Conservation (phyloP, 2,113 vertebrate genomes). For the Marmota monax region DNA sequence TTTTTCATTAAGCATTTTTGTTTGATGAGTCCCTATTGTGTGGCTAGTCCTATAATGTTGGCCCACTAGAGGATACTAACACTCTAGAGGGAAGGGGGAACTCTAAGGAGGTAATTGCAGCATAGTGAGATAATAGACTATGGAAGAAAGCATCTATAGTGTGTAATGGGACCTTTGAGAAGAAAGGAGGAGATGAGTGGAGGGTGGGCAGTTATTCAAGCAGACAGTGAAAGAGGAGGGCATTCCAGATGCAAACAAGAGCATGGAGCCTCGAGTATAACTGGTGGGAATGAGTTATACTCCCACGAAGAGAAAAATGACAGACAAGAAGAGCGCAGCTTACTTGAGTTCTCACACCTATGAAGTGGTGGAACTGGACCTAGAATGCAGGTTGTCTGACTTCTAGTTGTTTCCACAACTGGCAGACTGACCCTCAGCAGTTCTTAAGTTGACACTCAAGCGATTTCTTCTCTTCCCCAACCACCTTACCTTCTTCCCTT, state of each 20-base stretch:
- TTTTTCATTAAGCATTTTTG: constrained; percentile 36
- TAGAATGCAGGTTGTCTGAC: not conserved
- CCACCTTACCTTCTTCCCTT: not conserved
- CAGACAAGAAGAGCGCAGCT: not conserved
- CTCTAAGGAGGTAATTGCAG: not conserved
- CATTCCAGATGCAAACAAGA: not conserved
- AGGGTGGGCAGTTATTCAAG: not conserved
- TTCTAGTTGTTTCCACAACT: not conserved
- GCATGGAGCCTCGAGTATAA: not conserved
- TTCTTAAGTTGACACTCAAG: not conserved
- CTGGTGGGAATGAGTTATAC: no score
- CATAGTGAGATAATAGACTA: not conserved
- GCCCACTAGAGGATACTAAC: not conserved
- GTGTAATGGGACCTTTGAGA: not conserved
- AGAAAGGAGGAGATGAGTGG: not conserved
- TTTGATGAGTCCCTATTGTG: not conserved
- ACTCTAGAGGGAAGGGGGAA: not conserved
- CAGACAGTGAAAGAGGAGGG: not conserved
- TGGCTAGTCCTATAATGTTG: not conserved
- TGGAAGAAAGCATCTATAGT: not conserved
- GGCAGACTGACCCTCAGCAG: not conserved
- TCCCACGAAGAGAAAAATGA: not conserved
- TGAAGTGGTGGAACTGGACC: not conserved
- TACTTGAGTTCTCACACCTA: not conserved
- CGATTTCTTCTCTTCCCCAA: not conserved